Percentiles rank a stretch among this genome's conserved stretches.
Evolutionary conservation across 1,140 invertebrate genomes (phyloP).

Genomic region (Aphidius gifuensis): DNA sequence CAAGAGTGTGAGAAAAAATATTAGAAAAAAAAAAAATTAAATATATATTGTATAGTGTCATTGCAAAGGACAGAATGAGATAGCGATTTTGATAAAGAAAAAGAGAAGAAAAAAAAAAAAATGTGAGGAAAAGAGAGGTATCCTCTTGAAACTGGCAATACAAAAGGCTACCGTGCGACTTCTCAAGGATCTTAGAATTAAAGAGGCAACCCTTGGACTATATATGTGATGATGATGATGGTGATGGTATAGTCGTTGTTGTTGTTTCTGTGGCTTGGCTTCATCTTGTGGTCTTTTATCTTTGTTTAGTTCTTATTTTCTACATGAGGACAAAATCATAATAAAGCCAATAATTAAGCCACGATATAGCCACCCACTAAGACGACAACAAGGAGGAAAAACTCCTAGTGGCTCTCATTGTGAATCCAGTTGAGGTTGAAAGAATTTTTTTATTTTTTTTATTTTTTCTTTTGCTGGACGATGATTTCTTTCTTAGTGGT

Average conservation of each 20-base stretch:
- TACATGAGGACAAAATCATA: slow-evolving; percentile 24
- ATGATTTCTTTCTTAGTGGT: not conserved
- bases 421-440: slow-evolving; percentile 19
- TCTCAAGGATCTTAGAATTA: no score
- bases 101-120: not conserved
- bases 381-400: not conserved
- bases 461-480: no score
- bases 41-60: not conserved
- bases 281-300: not conserved
- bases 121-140: not conserved
- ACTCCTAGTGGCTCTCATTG: slow-evolving; percentile 26
- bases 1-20: slow-evolving; percentile 1
- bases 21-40: not conserved
- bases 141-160: not conserved
- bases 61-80: slow-evolving; percentile 9
- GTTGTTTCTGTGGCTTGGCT: not conserved
- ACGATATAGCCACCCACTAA: slow-evolving; percentile 10
- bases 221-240: no score
- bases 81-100: slow-evolving; percentile 2
- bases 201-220: no score
- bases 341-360: slow-evolving; percentile 30
- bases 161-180: not conserved
- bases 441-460: slow-evolving; percentile 11
- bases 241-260: not conserved
- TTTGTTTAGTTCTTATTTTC: not conserved